Evolutionary conservation across 2,888 invertebrate species (phyloP), one percentile per base, ranked within the genome.

Genomic region (Craniophora ligustri): DNA sequence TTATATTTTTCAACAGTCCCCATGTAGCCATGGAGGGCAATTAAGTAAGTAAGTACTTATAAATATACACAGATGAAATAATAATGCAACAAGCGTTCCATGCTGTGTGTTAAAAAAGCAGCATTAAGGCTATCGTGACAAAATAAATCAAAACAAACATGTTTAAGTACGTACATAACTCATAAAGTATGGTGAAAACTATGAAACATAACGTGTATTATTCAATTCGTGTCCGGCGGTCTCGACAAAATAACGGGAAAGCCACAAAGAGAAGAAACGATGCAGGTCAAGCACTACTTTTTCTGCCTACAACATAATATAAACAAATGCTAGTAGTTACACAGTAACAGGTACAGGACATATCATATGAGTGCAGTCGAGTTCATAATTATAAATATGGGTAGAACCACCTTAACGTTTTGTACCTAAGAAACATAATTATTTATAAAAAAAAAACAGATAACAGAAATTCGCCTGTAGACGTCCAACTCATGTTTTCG

Each of bases 211-310:
- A 85, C 83, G 86, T 85, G 87, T 81, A 86, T 82, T 82, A 83
- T 82, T 84, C 79, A 79, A 84, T 79, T 85, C 82, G 69, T 75
- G 81, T 86, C 85, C 87, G 82, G 81, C 80, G 76, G 76, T 78
- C 81, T 87, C 89, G 81, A 88, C 78, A 87, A 87, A 90, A 86
- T 88, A 92, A 77, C 88, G 91, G 86, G 89, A 85, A 87, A 95
- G 94, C 94, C 95, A 95, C 91, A 96, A 94, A 82, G 96, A 95
- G 94, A 97, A 95, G 90, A 96, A 95, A 94, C 97, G 96, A 92
- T 97, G 97, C 87, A 97, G 94, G 87, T 95, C 95, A 93, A 96
- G 94, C 89, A 95, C 95, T 94, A 96, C 95, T 93, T 95, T 94
- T 92, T 95, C 95, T 91, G 96, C 96, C 96, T 97, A 95, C 89